These are phyloP conservation scores for Temnothorax unifasciatus DNA, from an alignment of 2,888 invertebrate genomes.

Conservation along the genomic window DNA sequence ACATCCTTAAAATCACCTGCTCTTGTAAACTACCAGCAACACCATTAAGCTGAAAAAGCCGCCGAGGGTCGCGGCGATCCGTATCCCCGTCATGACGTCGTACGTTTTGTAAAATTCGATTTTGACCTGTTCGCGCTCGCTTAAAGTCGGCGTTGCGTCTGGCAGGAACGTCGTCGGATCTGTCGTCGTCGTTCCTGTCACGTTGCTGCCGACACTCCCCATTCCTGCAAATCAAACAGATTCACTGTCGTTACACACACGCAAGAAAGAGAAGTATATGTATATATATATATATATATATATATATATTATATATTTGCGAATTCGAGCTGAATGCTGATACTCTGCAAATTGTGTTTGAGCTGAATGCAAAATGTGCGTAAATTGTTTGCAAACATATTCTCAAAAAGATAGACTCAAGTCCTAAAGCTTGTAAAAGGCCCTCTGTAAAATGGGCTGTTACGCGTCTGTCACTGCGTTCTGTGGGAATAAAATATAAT, in stretches of 20 bases:
- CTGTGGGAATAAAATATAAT: background rate
- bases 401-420: constrained; percentile 1
- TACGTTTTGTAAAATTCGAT: constrained; percentile 96
- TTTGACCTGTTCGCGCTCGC: constrained; percentile 90
- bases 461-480: background rate
- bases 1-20: constrained; percentile 86
- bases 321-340: constrained; percentile 11
- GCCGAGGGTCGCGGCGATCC: constrained; percentile 96
- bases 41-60: constrained; percentile 97
- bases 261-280: background rate
- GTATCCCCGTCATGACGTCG: constrained; percentile 97
- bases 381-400: constrained; percentile 13
- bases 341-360: constrained; percentile 22
- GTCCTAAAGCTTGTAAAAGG: background rate
- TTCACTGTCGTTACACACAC: constrained; percentile 21
- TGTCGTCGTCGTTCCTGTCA: constrained; percentile 87
- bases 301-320: background rate
- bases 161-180: constrained; percentile 87
- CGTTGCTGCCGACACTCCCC: constrained; percentile 83
- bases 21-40: constrained; percentile 96
- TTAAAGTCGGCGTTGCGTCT: constrained; percentile 84
- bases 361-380: constrained; percentile 16
- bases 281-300: too few species aligned
- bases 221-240: constrained; percentile 76
- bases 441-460: background rate